Base-by-base conservation (phyloP, 2,797 vertebrate species). In the Tapirus indicus region DNA sequence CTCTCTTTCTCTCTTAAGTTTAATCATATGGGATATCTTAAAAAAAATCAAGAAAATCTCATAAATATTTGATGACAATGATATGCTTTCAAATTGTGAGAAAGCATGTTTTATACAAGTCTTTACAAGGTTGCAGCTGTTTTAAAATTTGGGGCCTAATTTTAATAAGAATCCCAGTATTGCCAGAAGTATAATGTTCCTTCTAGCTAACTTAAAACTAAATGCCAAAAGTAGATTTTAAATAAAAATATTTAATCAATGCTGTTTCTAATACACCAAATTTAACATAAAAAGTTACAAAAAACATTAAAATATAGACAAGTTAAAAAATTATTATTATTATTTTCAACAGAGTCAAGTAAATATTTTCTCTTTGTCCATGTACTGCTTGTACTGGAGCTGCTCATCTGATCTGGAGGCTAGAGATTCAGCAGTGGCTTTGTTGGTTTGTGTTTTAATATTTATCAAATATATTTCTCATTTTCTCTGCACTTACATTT, bases 11-110 rank as follows among this genome's bases (percentile, higher is more conserved):
- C 44, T 66, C 52, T 52, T 71, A 41, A 56, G 32, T 79, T 91
- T 68, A 94, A 93, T 77, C 20, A 49, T 41, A 54, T 32, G 78
- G 47, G 93, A 74, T 41, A 95, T 35, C 68, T n/a, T 91, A 78
- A 12, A 79, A 44, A 58, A 49, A 89, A 80, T 72, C 10, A 71
- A 75, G 18, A 60, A 75, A 90, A 60, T 16, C 16, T n/a, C 21
- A 80, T 64, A 77, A 89, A 44, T 71, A 87, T 54, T 95, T 87
- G 21, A 20, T 66, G 79, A 84, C 20, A 93, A 79, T 88, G n/a
- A 95, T 35, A 96, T 64, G 35, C 23, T 94, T 95, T 91, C 84
- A 96, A 94, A 66, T 77, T 75, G 75, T 62, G 47, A 47, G 27
- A 66, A 94, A 84, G 17, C 29, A 94, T 88, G 5, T 64, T 86